Evolutionary conservation across 2,888 invertebrate genomes (phyloP), one percentile per base, ranked within the genome.

Genomic region (Oxycera nigricornis): DNA sequence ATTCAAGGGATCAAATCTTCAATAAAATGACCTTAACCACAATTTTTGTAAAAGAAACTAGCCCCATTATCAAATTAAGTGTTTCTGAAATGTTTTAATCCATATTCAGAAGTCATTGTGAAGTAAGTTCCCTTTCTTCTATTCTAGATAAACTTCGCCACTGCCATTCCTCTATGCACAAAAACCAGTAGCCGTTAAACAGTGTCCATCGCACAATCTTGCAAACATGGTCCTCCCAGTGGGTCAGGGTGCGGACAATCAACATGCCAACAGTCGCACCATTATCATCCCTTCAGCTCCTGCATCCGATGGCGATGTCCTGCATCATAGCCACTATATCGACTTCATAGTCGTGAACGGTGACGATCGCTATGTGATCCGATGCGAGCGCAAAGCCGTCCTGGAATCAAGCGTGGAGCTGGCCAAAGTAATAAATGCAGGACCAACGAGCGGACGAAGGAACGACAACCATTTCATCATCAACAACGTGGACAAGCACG

Each of bases 391-490:
- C 1, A 84, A 83, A 72, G 82, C 82, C 2, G 82, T 85, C 7
- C 78, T 84, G 20, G 85, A 85, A 74, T 81, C 83, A 57, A 85
- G 84, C 74, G 84, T 85, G 30, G 85, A 85, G 76, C 72, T 85
- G 78, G 84, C 85, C 59, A 85, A 84, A 78, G 75, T 85, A 9
- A 83, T 85, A 74, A 83, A 83, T 52, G 83, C 85, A 20, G 84
- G 84, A 31, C 39, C 41, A 70, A 73, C 73, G n/a, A 84, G 84
- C 67, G 85, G 84, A 1, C 83, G 85, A 30, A 82, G 81, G 75
- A 82, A 83, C 77, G 85, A 85, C 78, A 84, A 84, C 79, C 85
- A 85, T 76, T 85, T 84, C 77, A 82, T 83, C 77, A 82, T 85
- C 76, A 82, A 81, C 73, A 84, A 84, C 75, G 85, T 85, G 65